Evolutionary conservation across 2,113 vertebrate species (phyloP).

Genomic region (Madoqua kirkii): DNA sequence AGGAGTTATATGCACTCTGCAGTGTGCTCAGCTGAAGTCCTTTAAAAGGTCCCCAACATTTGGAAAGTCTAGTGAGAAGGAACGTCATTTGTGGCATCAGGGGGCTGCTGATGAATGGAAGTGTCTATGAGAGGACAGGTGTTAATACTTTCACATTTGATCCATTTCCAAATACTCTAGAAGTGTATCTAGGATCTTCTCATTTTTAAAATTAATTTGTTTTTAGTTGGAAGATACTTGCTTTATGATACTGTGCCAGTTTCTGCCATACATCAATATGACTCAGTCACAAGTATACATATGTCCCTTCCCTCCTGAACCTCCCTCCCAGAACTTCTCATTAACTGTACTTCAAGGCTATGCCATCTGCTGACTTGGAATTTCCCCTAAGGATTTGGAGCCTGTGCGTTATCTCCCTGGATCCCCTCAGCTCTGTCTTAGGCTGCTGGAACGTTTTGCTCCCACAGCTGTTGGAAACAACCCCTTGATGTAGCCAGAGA

Average conservation of each 20-base stretch:
- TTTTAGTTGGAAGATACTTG: neutral
- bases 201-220: neutral
- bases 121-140: neutral
- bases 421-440: neutral
- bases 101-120: neutral
- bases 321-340: neutral
- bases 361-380: neutral
- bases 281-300: neutral
- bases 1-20: neutral
- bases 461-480: slow-evolving; percentile 38
- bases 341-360: neutral
- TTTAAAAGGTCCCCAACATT: neutral
- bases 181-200: neutral
- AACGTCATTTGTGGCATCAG: neutral
- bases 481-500: slow-evolving; percentile 54
- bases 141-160: neutral
- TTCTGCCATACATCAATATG: neutral
- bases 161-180: neutral
- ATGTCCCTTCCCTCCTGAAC: neutral
- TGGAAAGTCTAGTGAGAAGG: neutral
- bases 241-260: neutral
- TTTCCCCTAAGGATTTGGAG: neutral
- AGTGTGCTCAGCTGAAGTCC: neutral
- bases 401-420: neutral
- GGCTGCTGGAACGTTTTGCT: slow-evolving; percentile 5